These are phyloP conservation scores for Bolborhynchus lineola DNA, from an alignment of 2,113 vertebrate species.

Conservation along the genomic window DNA sequence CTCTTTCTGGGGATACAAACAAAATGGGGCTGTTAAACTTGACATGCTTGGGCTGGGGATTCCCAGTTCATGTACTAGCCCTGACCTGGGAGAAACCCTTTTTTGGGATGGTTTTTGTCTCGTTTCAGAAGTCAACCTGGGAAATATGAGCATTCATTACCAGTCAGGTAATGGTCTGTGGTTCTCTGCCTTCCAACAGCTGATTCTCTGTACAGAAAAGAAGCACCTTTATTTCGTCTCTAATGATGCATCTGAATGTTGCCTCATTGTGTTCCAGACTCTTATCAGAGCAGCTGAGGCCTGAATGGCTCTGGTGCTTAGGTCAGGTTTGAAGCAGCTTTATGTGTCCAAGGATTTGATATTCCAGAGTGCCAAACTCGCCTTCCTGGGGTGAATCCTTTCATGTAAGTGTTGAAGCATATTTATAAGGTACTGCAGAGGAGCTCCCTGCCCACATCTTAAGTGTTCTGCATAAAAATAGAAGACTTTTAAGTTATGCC, in stretches of 20 bases:
- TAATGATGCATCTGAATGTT: not conserved
- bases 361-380: not conserved
- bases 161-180: not conserved
- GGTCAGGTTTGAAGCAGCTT: not conserved
- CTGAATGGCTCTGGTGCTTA: not conserved
- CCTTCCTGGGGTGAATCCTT: not conserved
- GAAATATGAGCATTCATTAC: not conserved
- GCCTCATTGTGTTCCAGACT: not conserved
- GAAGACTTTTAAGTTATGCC: not conserved
- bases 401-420: not conserved
- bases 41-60: not conserved
- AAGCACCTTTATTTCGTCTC: not conserved
- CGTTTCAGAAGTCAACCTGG: not conserved
- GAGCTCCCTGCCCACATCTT: not conserved
- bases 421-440: not conserved
- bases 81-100: not conserved
- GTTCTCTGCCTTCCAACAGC: not conserved
- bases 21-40: not conserved
- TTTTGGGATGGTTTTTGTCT: not conserved
- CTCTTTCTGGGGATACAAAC: not conserved
- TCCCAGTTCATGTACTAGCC: not conserved
- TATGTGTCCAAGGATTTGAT: not conserved
- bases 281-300: not conserved
- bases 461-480: not conserved
- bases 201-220: not conserved